Conservation (phyloP, 2,113 vertebrate genomes). For the Arizona elegans region DNA sequence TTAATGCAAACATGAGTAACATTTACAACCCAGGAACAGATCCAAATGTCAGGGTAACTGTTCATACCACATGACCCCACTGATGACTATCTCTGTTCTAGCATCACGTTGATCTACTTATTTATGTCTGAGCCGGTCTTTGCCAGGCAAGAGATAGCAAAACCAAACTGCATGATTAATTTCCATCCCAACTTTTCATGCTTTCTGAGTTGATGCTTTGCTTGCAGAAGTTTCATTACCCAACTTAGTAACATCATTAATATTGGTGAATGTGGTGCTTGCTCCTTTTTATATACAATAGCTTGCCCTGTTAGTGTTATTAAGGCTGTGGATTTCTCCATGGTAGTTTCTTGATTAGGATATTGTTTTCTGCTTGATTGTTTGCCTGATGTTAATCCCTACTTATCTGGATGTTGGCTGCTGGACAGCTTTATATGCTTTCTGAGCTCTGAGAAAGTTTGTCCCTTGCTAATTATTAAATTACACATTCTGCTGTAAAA, state of each 20-base stretch:
- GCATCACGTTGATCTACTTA: not conserved
- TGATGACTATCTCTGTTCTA: not conserved
- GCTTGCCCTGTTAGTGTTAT: not conserved
- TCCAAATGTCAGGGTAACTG: not conserved
- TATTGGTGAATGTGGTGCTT: not conserved
- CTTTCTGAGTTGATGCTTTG: not conserved
- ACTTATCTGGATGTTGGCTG: not conserved
- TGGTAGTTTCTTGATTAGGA: not conserved
- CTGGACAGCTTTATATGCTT: not conserved
- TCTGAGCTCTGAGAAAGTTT: not conserved
- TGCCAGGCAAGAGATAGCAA: not conserved
- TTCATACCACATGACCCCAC: not conserved
- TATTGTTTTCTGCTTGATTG: not conserved
- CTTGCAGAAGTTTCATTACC: not conserved
- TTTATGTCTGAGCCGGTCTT: not conserved
- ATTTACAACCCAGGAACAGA: not conserved
- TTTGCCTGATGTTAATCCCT: not conserved
- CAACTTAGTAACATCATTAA: not conserved
- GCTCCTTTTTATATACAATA: not conserved
- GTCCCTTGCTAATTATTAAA: not conserved
- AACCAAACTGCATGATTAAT: not conserved
- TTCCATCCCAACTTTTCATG: not conserved
- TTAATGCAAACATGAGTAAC: slow-evolving; percentile 35
- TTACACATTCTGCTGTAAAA: not conserved
- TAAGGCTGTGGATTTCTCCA: not conserved